phyloP scores from a whole-genome alignment of 2,113 vertebrate genomes.

The Clinocottus analis region DNA sequence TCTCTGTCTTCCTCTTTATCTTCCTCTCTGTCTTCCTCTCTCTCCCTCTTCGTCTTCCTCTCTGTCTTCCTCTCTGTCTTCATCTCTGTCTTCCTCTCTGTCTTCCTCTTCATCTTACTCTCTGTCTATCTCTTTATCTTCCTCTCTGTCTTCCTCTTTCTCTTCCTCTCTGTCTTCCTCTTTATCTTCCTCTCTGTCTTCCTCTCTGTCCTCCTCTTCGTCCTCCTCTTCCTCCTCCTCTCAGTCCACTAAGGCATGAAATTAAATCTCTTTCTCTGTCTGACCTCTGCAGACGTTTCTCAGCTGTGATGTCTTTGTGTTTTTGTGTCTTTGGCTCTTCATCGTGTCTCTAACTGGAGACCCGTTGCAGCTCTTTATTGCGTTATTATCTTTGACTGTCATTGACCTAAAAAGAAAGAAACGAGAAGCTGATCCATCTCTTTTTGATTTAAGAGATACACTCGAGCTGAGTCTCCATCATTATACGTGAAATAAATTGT shows the following conservation, averaged over 20 bases:
- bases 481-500: not conserved
- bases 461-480: not conserved
- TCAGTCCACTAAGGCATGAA: slow-evolving; percentile 39
- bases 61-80: no score
- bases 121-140: slow-evolving; percentile 26
- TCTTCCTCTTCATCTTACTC: no score
- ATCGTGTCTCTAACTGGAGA: not conserved
- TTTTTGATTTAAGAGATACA: not conserved
- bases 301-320: slow-evolving; percentile 13
- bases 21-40: no score
- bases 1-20: no score
- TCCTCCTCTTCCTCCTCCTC: slow-evolving; percentile 35
- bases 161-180: no score
- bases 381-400: not conserved
- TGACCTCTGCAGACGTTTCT: slow-evolving; percentile 31
- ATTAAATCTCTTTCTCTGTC: slow-evolving; percentile 29
- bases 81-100: slow-evolving; percentile 33
- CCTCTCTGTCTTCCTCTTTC: slow-evolving; percentile 20
- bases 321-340: not conserved
- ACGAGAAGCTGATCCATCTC: not conserved
- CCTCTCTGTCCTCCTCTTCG: slow-evolving; percentile 33
- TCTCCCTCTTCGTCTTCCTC: no score
- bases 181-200: no score
- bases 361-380: not conserved
- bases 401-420: not conserved